Conservation (phyloP, 2,888 invertebrate genomes). For the Sarcophaga caerulescens region DNA sequence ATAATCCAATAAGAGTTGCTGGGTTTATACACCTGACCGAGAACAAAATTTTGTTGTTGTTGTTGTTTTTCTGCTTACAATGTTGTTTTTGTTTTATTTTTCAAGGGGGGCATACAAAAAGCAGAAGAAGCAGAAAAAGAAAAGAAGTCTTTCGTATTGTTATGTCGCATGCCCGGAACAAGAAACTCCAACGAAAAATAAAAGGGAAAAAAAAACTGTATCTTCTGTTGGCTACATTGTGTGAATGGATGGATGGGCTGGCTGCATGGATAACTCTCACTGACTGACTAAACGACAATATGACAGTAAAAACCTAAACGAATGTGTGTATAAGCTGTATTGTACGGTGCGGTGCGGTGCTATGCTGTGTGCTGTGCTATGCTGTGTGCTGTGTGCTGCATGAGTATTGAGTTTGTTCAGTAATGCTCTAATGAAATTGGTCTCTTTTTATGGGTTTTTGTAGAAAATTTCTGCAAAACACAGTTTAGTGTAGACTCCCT, state of each 20-base stretch:
- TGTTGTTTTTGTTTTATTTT: constrained; percentile 8
- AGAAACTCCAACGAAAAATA: background rate
- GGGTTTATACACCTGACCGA: constrained; percentile 60
- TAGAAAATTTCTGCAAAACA: constrained; percentile 74
- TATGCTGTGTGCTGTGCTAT: constrained; percentile 21
- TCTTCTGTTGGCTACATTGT: constrained; percentile 56
- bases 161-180: constrained; percentile 66
- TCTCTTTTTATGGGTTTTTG: constrained; percentile 67
- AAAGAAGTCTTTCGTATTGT: constrained; percentile 56
- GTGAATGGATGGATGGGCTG: constrained; percentile 39
- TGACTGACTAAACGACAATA: constrained; percentile 43
- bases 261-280: constrained; percentile 43
- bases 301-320: constrained; percentile 30
- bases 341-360: background rate
- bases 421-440: constrained; percentile 64
- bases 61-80: background rate
- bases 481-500: constrained; percentile 77
- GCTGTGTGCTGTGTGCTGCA: background rate
- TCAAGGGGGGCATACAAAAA: background rate
- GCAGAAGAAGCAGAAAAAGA: constrained; percentile 12
- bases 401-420: constrained; percentile 40
- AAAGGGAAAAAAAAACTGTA: background rate
- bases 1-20: constrained; percentile 70
- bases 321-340: constrained; percentile 6
- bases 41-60: constrained; percentile 43